Evolutionary conservation across 2,888 invertebrate species (phyloP).

Genomic region (Neoitamus cyanurus): DNA sequence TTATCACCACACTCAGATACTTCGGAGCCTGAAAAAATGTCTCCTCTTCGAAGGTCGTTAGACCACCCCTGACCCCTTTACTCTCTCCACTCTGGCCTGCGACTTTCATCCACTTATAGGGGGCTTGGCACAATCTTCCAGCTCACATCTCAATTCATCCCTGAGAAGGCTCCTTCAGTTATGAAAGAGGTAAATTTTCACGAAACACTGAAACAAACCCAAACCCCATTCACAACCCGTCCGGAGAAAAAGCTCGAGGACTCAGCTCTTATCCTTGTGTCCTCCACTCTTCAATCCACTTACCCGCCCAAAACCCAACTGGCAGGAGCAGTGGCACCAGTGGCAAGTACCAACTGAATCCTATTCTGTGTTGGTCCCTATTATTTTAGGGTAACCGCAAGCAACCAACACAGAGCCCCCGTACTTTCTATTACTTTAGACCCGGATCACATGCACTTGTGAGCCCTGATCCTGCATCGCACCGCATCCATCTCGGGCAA

Average conservation of each 20-base stretch:
- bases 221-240: background rate
- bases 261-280: background rate
- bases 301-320: background rate
- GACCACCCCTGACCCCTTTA: background rate
- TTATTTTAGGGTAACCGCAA: constrained; percentile 18
- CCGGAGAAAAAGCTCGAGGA: background rate
- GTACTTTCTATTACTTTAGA: constrained; percentile 20
- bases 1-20: background rate
- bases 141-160: background rate
- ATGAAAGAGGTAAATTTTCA: background rate
- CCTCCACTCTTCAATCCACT: background rate
- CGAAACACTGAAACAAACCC: background rate
- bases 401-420: background rate
- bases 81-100: background rate
- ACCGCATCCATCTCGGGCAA: background rate
- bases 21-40: background rate
- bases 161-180: background rate
- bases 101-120: background rate
- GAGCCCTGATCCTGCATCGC: background rate
- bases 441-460: background rate
- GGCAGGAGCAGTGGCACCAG: background rate
- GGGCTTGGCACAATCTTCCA: background rate
- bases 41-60: background rate
- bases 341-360: background rate
- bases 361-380: constrained; percentile 8